phyloP scores from a whole-genome alignment of 2,797 vertebrate genomes.

The Ispidina picta region DNA sequence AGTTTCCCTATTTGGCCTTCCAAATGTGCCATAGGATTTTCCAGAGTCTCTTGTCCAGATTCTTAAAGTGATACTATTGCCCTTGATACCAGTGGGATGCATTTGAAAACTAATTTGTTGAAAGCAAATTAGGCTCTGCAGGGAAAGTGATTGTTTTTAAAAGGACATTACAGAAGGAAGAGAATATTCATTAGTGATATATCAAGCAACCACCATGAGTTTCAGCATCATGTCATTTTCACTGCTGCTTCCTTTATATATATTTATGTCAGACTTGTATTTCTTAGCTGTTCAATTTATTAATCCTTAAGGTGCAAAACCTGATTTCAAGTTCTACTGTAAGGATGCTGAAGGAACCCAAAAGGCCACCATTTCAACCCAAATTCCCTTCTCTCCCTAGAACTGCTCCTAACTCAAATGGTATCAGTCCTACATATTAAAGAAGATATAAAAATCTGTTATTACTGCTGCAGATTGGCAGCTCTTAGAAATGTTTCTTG shows the following conservation, averaged over 20 bases:
- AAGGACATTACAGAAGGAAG: accelerated
- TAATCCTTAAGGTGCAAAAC: background rate
- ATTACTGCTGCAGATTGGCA: background rate
- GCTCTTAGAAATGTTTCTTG: background rate
- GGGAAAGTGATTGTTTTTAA: background rate
- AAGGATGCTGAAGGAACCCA: background rate
- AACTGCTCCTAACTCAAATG: background rate
- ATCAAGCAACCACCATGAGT: background rate
- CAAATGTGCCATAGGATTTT: background rate
- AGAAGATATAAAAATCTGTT: background rate
- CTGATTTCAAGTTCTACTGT: background rate
- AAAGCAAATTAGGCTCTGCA: background rate
- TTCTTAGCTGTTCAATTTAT: background rate
- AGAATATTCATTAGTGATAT: background rate
- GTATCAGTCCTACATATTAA: background rate
- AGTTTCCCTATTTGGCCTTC: background rate
- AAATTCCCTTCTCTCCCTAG: background rate
- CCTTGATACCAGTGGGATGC: accelerated
- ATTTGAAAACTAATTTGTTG: accelerated
- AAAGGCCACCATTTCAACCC: background rate
- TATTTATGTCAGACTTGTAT: background rate
- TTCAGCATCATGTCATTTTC: background rate
- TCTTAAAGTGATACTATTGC: background rate
- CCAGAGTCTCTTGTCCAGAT: background rate
- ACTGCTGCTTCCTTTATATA: accelerated